A percentile compares a stretch with the other conserved stretches of the same genome.
Evolutionary conservation across 1,140 invertebrate genomes (phyloP).

Genomic region (Holcopasites calliopsidis): DNA sequence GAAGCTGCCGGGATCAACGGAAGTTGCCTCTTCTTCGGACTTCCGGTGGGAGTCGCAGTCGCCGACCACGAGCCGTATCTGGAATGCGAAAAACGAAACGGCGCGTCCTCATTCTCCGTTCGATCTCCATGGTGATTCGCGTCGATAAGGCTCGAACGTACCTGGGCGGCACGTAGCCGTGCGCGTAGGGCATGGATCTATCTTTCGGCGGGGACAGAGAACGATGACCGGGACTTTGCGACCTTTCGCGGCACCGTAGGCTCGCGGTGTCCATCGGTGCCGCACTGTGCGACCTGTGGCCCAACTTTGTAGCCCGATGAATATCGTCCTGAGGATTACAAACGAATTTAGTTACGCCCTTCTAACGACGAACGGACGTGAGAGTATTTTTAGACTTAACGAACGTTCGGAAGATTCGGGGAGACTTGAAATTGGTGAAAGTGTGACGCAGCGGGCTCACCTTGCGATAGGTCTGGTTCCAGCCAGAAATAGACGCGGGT

Average conservation of each 20-base stretch:
- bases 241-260: conserved; percentile 82
- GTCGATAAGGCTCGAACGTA: conserved; percentile 46
- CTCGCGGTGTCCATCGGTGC: conserved; percentile 86
- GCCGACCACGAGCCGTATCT: conserved; percentile 91
- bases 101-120: not conserved
- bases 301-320: conserved; percentile 79
- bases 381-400: no score
- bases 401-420: no score
- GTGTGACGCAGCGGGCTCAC: conserved; percentile 60
- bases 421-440: not conserved
- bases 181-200: conserved; percentile 81
- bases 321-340: conserved; percentile 75
- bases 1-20: conserved; percentile 92
- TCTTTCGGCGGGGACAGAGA: conserved; percentile 88
- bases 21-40: conserved; percentile 96
- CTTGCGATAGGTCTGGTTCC: conserved; percentile 78
- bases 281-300: conserved; percentile 85
- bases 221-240: conserved; percentile 83
- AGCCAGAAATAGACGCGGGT: conserved; percentile 73
- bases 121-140: not conserved
- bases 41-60: conserved; percentile 95
- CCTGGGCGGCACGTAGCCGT: conserved; percentile 74
- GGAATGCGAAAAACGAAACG: conserved; percentile 51
- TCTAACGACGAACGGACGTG: not conserved
- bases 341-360: conserved; percentile 13